Percentiles rank a stretch among this genome's conserved stretches.
Evolutionary conservation across 2,797 vertebrate species (phyloP).

Genomic region (Euthynnus affinis): DNA sequence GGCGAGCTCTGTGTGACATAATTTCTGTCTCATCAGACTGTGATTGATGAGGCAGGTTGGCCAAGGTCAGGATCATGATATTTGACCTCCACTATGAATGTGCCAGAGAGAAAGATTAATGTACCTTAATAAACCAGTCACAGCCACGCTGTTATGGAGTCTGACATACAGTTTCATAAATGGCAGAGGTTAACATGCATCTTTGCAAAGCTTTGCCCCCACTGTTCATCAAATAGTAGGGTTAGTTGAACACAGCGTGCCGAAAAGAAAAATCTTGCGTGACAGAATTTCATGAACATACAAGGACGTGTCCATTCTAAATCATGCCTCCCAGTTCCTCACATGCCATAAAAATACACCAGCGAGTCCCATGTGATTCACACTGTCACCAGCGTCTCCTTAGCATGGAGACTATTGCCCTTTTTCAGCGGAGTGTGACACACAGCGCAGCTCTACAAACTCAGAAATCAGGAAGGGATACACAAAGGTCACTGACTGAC

Average conservation of each 20-base stretch:
- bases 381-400: slow-evolving; percentile 67
- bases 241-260: slow-evolving; percentile 20
- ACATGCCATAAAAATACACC: slow-evolving; percentile 42
- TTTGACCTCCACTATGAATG: slow-evolving; percentile 68
- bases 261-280: not conserved
- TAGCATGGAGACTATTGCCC: slow-evolving; percentile 71
- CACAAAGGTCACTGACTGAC: slow-evolving; percentile 83
- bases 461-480: slow-evolving; percentile 75
- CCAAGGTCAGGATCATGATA: slow-evolving; percentile 69
- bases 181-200: slow-evolving; percentile 73
- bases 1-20: slow-evolving; percentile 41
- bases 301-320: slow-evolving; percentile 44
- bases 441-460: slow-evolving; percentile 70
- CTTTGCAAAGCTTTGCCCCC: slow-evolving; percentile 53
- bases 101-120: slow-evolving; percentile 69
- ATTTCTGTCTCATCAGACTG: slow-evolving; percentile 52
- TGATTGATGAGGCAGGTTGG: slow-evolving; percentile 74
- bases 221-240: slow-evolving; percentile 50
- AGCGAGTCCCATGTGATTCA: slow-evolving; percentile 39
- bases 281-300: slow-evolving; percentile 37
- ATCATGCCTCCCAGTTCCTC: slow-evolving; percentile 41
- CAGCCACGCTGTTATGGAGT: slow-evolving; percentile 46
- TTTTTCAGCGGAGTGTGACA: slow-evolving; percentile 68
- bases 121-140: slow-evolving; percentile 76
- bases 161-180: slow-evolving; percentile 53